Base-by-base conservation (phyloP, 2,113 vertebrate genomes). In the Beaufortia kweichowensis region DNA sequence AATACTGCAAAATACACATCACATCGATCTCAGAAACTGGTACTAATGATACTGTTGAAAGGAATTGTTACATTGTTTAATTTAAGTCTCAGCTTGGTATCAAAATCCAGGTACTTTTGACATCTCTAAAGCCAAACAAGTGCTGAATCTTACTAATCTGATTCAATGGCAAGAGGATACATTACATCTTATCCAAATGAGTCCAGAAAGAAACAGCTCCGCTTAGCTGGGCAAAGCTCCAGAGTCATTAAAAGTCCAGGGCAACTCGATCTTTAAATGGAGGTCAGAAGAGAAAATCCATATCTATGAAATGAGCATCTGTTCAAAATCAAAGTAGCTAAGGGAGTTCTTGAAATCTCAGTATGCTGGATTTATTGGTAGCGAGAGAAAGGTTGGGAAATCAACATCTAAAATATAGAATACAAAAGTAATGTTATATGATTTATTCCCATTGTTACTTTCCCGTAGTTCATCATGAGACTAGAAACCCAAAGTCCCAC, bases 301-400 rank as follows among this genome's bases (percentile, higher is more conserved):
- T 77, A 77, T 43, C 70, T 69, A 26, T 39, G 57, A 76, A 78
- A 82, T 78, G 59, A 75, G 76, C 64, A 82, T 82, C 59, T 78
- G 65, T 31, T 70, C 64, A 46, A 79, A 82, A 82, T 82, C 76
- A 75, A 78, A 81, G 77, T 50, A 6, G 67, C 24, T 70, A 56
- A 33, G 59, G 64, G 55, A 68, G 80, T 63, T 57, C 70, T 70
- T 62, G 35, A 70, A 33, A 43, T 79, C 59, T 70, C 55, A 71
- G 23, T 53, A 48, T 28, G 29, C 19, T 23, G 50, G 35, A 75
- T 17, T 3, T 62, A 21, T 56, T 62, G 68, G 68, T 21, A 75
- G 57, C n/a, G 23, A 82, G 23, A 82, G 29, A 59, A 64, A 19
- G 1, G 60, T 26, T 29, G 7, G 48, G 48, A 53, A 53, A 53